These are phyloP conservation scores for Silurus lanzhouensis DNA, from an alignment of 2,797 vertebrate species.

Conservation along the genomic window DNA sequence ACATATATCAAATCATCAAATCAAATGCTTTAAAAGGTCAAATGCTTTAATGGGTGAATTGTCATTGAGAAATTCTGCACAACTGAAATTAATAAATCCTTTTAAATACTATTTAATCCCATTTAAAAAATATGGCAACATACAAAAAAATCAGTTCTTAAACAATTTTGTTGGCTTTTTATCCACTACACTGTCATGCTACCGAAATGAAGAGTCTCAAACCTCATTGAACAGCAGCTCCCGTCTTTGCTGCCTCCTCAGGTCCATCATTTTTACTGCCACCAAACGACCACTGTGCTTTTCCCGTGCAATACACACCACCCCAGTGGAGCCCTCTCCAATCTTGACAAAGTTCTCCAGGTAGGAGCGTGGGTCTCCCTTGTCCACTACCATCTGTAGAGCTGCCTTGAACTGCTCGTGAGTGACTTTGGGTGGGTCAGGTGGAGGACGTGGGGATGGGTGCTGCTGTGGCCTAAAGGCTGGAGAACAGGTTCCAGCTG, in stretches of 20 bases:
- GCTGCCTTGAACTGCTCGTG: slow-evolving; percentile 98
- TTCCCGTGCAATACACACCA: slow-evolving; percentile 94
- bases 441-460: slow-evolving; percentile 74
- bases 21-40: neutral
- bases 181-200: neutral
- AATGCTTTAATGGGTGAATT: too few species aligned
- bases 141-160: neutral
- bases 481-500: slow-evolving; percentile 89
- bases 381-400: slow-evolving; percentile 97
- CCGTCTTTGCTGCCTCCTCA: slow-evolving; percentile 93
- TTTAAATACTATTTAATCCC: too few species aligned
- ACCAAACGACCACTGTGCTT: slow-evolving; percentile 94
- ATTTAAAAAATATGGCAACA: neutral
- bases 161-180: neutral
- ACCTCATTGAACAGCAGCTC: slow-evolving; percentile 99
- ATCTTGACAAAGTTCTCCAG: slow-evolving; percentile 97
- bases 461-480: slow-evolving; percentile 83
- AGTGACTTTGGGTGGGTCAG: slow-evolving; percentile 89
- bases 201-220: neutral
- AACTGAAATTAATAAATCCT: neutral
- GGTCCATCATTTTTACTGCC: slow-evolving; percentile 99
- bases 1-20: neutral
- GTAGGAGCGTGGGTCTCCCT: slow-evolving; percentile 90
- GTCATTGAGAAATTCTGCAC: slow-evolving; percentile 5
- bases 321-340: slow-evolving; percentile 94